phyloP scores from a whole-genome alignment of 1,140 invertebrate species.

The Meteorus sp. region DNA sequence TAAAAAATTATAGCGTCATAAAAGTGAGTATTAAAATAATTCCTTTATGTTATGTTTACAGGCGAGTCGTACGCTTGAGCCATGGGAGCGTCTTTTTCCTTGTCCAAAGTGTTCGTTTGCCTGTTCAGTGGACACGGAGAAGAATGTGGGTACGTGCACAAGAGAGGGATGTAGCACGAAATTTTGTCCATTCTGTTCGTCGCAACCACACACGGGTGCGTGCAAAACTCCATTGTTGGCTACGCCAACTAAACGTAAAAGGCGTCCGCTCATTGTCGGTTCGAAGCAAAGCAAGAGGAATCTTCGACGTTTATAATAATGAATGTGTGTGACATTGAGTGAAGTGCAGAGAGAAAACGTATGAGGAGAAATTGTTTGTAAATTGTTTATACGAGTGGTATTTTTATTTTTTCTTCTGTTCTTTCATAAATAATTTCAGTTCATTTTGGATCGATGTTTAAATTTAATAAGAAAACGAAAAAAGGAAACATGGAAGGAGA shows the following conservation, averaged over 20 bases:
- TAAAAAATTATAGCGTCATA: neutral
- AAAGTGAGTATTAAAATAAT: neutral
- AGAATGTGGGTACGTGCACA: slow-evolving; percentile 50
- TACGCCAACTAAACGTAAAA: slow-evolving; percentile 53
- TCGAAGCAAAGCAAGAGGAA: slow-evolving; percentile 54
- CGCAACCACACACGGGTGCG: slow-evolving; percentile 45
- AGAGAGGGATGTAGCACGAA: slow-evolving; percentile 49
- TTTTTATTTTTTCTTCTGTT: too few relatives aligned
- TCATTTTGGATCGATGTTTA: too few relatives aligned
- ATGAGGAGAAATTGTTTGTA: too few relatives aligned
- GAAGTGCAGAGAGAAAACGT: neutral
- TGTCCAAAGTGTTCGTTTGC: slow-evolving; percentile 55
- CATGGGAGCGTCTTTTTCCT: slow-evolving; percentile 44
- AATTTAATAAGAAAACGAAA: too few relatives aligned
- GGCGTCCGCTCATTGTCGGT: slow-evolving; percentile 43
- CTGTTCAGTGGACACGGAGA: slow-evolving; percentile 47
- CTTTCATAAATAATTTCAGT: too few relatives aligned
- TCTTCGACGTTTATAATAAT: slow-evolving; percentile 44
- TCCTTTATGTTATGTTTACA: slow-evolving; percentile 33
- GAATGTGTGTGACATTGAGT: neutral
- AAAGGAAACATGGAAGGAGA: too few relatives aligned
- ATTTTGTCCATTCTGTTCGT: slow-evolving; percentile 52
- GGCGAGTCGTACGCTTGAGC: slow-evolving; percentile 50
- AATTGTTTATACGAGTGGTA: neutral
- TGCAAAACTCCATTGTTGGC: slow-evolving; percentile 52